Base-by-base conservation (phyloP, 1,140 invertebrate species). In the Monochamus saltuarius region DNA sequence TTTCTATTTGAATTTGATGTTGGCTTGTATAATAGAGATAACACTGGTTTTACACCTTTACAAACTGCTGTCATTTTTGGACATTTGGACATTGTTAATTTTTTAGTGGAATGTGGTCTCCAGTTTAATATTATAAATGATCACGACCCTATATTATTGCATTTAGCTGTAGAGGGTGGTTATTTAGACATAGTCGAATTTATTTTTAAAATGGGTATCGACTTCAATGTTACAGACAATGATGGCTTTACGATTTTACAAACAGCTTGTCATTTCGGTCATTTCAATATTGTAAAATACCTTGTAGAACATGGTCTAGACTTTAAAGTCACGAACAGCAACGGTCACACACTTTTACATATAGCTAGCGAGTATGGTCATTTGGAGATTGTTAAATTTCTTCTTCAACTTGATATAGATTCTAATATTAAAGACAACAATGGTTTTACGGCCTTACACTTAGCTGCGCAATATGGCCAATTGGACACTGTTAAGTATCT, bases 321-420 rank as follows among this genome's bases (percentile, higher is more conserved):
- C 53, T 46, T 74, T 22, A 65, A 72, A 55, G 54, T 43, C 42
- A 40, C 42, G 46, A 59, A 51, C 52, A 47, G 10, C 22, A 9
- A 56, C 22, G 34, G 52, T 7, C 10, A 34, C 10, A 70, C 69
- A 47, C 60, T 66, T 7, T 56, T 74, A 46, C 61, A 69, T 45
- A 13, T 61, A 8, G 69, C 70, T 29, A 35, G 38, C 46, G 39
- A 38, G 43, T 39, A 16, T 45, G 53, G 57, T 42, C 52, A 51
- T 35, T 17, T 50, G 47, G 59, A 62, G 46, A 36, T 66, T 34
- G 17, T 54, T 49, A 43, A 42, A 42, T 17, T 43, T 56, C 50
- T 65, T 46, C 42, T 59, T 36, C 16, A 69, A 64, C 36, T 59
- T 43, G 52, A 63, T n/a, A 49, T 62, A 53, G 51, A 52, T 60